Percentiles rank a stretch among this genome's conserved stretches.
These are phyloP conservation scores for Automeris io DNA, from an alignment of 2,888 invertebrate species.

Conservation along the genomic window DNA sequence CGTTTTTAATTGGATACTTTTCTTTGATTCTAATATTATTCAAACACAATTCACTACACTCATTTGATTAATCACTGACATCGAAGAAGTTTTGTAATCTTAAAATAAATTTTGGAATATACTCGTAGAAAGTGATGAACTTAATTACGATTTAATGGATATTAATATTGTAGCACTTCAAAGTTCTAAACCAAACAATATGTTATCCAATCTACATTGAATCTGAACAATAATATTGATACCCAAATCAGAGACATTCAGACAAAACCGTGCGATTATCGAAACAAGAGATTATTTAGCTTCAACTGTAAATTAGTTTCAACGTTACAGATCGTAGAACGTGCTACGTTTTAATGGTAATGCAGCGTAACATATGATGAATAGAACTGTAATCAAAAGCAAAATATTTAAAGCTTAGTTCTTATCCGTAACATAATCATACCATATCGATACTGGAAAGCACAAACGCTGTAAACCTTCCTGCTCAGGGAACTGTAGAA, in stretches of 20 bases:
- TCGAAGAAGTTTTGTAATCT: too few species aligned
- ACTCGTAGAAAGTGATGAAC: too few species aligned
- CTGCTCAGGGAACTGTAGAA: too few species aligned
- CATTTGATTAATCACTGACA: too few species aligned
- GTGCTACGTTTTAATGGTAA: constrained; percentile 1
- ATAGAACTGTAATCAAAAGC: neutral
- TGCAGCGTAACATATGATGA: neutral
- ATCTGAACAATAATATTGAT: neutral
- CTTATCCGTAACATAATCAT: too few species aligned
- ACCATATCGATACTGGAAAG: too few species aligned
- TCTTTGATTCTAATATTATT: too few species aligned
- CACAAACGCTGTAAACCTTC: too few species aligned
- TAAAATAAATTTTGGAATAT: too few species aligned
- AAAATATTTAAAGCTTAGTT: neutral
- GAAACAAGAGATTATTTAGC: constrained; percentile 2
- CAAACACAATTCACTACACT: too few species aligned
- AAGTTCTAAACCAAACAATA: too few species aligned
- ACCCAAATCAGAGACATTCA: neutral
- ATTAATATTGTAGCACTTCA: neutral
- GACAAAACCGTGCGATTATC: neutral
- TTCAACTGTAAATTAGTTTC: neutral
- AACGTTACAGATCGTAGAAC: neutral
- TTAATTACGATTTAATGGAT: neutral
- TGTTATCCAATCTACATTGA: neutral
- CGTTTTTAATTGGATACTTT: too few species aligned